A percentile compares a stretch with the other conserved stretches of the same genome.
These are phyloP conservation scores for Temnothorax ravouxi DNA, from an alignment of 2,888 invertebrate genomes.

Conservation along the genomic window DNA sequence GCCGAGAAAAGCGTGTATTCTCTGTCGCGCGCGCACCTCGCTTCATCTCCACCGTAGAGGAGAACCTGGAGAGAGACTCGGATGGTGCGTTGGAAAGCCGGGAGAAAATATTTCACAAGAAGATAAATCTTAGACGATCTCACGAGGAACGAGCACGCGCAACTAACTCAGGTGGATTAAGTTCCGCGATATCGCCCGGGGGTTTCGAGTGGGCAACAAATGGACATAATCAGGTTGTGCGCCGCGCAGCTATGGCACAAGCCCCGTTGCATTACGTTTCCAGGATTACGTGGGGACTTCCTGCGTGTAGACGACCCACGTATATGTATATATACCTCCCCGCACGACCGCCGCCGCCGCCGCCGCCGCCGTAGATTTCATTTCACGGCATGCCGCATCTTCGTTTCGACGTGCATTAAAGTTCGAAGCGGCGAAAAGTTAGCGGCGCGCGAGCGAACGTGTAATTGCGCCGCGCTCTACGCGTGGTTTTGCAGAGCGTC, in stretches of 20 bases:
- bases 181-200: conserved; percentile 59
- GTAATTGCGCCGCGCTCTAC: conserved; percentile 15
- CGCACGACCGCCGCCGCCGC: background rate
- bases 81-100: conserved; percentile 9
- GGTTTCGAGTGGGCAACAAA: conserved; percentile 65
- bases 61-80: conserved; percentile 41
- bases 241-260: conserved; percentile 51
- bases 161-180: conserved; percentile 72
- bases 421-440: conserved; percentile 40
- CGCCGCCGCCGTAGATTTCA: background rate
- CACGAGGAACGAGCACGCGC: conserved; percentile 63
- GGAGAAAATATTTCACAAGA: conserved; percentile 70
- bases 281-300: conserved; percentile 47
- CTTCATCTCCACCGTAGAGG: background rate
- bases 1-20: conserved; percentile 15
- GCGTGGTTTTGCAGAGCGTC: background rate
- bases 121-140: conserved; percentile 72
- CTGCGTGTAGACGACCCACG: background rate
- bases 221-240: conserved; percentile 64
- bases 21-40: background rate
- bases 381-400: conserved; percentile 40
- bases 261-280: conserved; percentile 53
- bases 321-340: background rate
- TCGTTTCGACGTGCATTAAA: conserved; percentile 21
- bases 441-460: conserved; percentile 3